phyloP scores from a whole-genome alignment of 35 echinoderm and acorn worm genomes.

The Anneissia japonica region DNA sequence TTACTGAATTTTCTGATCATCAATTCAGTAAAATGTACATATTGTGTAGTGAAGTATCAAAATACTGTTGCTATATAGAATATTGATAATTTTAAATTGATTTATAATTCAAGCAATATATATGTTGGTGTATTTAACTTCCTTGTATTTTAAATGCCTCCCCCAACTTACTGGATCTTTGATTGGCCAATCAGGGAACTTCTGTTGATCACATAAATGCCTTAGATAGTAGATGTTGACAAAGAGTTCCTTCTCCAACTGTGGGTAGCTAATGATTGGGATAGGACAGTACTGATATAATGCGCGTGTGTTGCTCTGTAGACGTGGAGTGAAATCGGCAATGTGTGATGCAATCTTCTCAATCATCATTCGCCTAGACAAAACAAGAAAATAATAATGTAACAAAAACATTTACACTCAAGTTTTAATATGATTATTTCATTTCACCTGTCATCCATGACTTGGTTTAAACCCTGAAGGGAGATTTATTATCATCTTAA shows the following conservation, averaged over 20 bases:
- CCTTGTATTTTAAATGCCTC: no score
- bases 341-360: slow-evolving; percentile 85
- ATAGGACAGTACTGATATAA: slow-evolving; percentile 98
- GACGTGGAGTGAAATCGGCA: slow-evolving; percentile 79
- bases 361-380: slow-evolving; percentile 72
- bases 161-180: slow-evolving; percentile 95
- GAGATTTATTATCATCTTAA: background rate
- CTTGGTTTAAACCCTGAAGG: background rate
- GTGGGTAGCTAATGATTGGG: slow-evolving; percentile 78
- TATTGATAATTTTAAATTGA: no score
- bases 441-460: background rate
- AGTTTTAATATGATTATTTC: no score
- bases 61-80: no score
- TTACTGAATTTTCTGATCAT: no score
- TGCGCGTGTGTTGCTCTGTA: slow-evolving; percentile 78
- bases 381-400: background rate
- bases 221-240: slow-evolving; percentile 94
- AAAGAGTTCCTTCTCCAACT: slow-evolving; percentile 87
- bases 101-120: no score
- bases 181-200: slow-evolving; percentile 97
- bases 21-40: no score
- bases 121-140: no score
- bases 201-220: slow-evolving; percentile 76
- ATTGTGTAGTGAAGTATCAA: no score
- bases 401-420: background rate